A percentile compares a stretch with the other conserved stretches of the same genome.
Conservation (phyloP, 2,888 invertebrate species). For the Lagria hirta region DNA sequence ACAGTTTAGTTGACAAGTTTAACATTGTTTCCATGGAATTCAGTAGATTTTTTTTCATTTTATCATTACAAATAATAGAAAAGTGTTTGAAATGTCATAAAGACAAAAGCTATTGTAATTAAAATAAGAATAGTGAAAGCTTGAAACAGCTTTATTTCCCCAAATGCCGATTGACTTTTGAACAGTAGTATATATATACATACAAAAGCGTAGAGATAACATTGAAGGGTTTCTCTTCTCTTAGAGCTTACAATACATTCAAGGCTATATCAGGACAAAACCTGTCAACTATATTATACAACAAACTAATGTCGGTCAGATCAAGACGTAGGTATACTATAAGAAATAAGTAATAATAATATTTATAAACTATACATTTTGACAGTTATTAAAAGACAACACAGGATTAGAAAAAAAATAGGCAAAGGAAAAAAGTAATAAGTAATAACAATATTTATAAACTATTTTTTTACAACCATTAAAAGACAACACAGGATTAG, state of each 20-base stretch:
- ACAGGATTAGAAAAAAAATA: slow-evolving; percentile 5
- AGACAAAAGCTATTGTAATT: slow-evolving; percentile 12
- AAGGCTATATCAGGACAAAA: slow-evolving; percentile 25
- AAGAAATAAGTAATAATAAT: slow-evolving; percentile 24
- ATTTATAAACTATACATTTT: slow-evolving; percentile 14
- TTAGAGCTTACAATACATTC: slow-evolving; percentile 30
- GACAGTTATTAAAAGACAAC: no score
- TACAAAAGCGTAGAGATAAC: slow-evolving; percentile 30
- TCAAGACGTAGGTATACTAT: slow-evolving; percentile 29
- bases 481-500: slow-evolving; percentile 3
- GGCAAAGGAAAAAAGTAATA: no score
- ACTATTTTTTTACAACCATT: no score
- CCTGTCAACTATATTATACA: slow-evolving; percentile 28
- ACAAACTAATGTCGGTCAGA: slow-evolving; percentile 26
- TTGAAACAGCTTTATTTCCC: slow-evolving; percentile 15
- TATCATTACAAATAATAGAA: no score
- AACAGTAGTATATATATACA: slow-evolving; percentile 23
- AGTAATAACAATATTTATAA: no score
- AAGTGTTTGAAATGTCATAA: no score
- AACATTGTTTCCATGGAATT: no score
- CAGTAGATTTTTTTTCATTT: no score
- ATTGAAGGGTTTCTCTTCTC: slow-evolving; percentile 33
- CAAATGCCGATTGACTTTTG: slow-evolving; percentile 24
- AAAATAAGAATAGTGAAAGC: slow-evolving; percentile 18
- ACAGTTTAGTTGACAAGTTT: no score